Evolutionary conservation across 2,888 invertebrate species (phyloP), one percentile per base, ranked within the genome.

Genomic region (Sympetrum striolatum): DNA sequence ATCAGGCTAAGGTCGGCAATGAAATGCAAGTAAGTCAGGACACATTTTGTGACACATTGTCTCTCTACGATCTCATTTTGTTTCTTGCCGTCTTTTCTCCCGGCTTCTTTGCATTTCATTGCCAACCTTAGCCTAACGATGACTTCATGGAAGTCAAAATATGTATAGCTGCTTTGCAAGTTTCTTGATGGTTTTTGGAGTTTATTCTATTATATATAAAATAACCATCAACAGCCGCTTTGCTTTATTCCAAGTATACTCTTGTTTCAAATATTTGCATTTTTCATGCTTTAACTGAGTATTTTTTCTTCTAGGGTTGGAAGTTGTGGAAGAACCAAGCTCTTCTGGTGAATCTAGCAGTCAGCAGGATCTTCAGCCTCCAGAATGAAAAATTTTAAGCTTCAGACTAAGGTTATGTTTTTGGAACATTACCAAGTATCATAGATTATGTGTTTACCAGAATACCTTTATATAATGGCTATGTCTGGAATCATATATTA

Each of bases 341-440:
- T 86, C 86, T n/a, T 86, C 86, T 12, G 86, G 86, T 60, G 86
- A 86, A 60, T 60, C 86, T 12, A 86, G 86, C 86, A 64, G 58
- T 37, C 60, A 60, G 10, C 86, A 86, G n/a, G 1, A 35, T 22
- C 60, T 86, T 1, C 86, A 86, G 37, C 60, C 86, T 18, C 31
- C 86, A 37, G 86, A 86, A 64, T 86, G 86, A 86, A 86, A 60
- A 86, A n/a, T 8, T 12, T 18, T 39, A 15, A 60, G 64, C 18
- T 37, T 60, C 60, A 14, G 37, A 37, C 39, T 58, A 60, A 64
- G 37, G 86, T n/a, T 86, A 64, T 86, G 86, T 60, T 86, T 86
- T 60, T 25, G 64, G 4, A 22, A 86, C 86, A 64, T 64, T n/a
- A 48, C 86, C 60, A 60, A 25, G 58, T 86, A 58, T 60, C 60